Evolutionary conservation across 2,888 invertebrate species (phyloP), one percentile per base, ranked within the genome.

Genomic region (Oxytorus armatus): DNA sequence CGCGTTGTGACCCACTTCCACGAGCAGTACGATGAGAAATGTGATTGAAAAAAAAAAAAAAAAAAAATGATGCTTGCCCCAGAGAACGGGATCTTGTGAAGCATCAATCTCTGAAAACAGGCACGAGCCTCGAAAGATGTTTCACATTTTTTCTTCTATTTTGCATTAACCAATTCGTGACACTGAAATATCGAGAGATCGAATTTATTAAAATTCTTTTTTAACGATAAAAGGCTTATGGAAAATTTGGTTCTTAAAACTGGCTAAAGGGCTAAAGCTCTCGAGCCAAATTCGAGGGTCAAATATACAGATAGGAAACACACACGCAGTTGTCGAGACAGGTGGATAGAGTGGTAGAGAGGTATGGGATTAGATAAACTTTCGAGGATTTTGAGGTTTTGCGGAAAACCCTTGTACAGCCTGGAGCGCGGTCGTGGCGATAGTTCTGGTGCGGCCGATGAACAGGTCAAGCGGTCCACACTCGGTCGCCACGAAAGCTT

Each of bases 371-470:
- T 57, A n/a, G 39, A 76, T 59, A 49, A 47, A 74, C 73, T 81
- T 59, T 55, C 44, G 73, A 81, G 80, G 69, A 77, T 81, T 77
- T 74, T 36, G 69, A 74, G 77, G 74, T 81, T 81, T 77, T 81
- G 80, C 77, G 80, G 80, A 77, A 70, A 74, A 59, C 80, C 77
- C 42, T 51, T 49, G 80, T 74, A 57, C 49, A 73, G 73, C 39
- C 72, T 55, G 29, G 65, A 21, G 51, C 69, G 77, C n/a, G 77
- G 80, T 81, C 29, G 44, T 36, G 47, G 63, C 42, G 80, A 69
- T 74, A 70, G 69, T 74, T 65, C 80, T 65, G 16, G 68, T 77
- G 80, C 39, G 73, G 73, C 69, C 69, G 49, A 77, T 81, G 77
- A 77, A 65, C 65, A 42, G 77, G 73, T 65, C 69, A 59, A 65